Evolutionary conservation across 1,140 invertebrate genomes (phyloP).

Genomic region (Papilio polyxenes): DNA sequence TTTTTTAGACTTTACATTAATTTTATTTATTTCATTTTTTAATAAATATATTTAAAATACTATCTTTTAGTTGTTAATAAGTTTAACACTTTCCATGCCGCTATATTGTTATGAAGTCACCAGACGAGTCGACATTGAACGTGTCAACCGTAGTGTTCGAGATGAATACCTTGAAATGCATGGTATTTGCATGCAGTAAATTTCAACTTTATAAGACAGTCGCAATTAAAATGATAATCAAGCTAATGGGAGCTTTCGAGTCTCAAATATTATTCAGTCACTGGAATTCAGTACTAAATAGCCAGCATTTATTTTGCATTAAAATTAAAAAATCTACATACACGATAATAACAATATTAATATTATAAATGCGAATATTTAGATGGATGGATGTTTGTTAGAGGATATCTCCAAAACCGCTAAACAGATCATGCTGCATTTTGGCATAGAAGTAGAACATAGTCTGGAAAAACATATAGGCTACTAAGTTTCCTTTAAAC

Average conservation of each 20-base stretch:
- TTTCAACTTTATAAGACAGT: neutral
- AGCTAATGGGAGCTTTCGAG: neutral
- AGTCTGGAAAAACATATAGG: too few species aligned
- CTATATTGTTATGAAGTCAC: neutral
- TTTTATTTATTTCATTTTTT: neutral
- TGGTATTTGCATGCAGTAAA: neutral
- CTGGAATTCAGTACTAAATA: neutral
- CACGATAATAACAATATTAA: neutral
- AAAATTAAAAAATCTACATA: neutral
- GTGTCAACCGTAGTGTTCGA: neutral
- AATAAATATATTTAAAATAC: neutral
- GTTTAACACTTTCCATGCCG: too few species aligned
- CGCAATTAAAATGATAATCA: constrained; percentile 9
- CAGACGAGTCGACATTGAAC: neutral
- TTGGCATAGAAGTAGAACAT: too few species aligned
- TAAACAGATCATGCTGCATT: too few species aligned
- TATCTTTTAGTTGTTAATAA: neutral
- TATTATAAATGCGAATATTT: too few species aligned
- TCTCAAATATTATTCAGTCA: neutral
- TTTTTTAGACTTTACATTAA: too few species aligned
- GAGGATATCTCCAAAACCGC: too few species aligned
- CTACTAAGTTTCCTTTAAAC: too few species aligned
- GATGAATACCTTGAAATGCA: neutral
- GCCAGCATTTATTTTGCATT: neutral
- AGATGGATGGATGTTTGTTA: too few species aligned